Conservation (phyloP, 2,888 invertebrate genomes). For the Troilus luridus region DNA sequence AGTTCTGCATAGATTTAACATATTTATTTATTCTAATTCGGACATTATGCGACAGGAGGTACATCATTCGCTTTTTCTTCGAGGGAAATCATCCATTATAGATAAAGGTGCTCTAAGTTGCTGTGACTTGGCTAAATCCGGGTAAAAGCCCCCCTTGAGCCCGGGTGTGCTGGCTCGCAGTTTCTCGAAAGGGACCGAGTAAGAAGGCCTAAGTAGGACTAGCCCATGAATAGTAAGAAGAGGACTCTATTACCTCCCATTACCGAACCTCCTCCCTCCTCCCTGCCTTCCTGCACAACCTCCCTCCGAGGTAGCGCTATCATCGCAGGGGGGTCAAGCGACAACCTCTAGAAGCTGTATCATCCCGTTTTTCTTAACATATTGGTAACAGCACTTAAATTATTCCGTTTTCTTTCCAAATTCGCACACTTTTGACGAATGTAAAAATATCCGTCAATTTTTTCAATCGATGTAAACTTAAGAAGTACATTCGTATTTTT, state of each 20-base stretch:
- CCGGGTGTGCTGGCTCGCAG: constrained; percentile 13
- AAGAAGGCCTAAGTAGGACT: constrained; percentile 44
- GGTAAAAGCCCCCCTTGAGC: background rate
- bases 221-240: constrained; percentile 41
- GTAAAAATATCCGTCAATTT: too few species aligned
- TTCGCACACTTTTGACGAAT: too few species aligned
- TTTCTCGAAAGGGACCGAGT: background rate
- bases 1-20: too few species aligned
- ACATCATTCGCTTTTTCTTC: background rate
- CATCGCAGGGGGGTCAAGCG: background rate
- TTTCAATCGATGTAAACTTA: too few species aligned
- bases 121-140: constrained; percentile 22
- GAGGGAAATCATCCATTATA: background rate
- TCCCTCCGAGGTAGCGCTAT: background rate
- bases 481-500: too few species aligned
- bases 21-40: background rate
- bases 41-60: background rate
- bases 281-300: background rate
- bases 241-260: constrained; percentile 37
- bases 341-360: too few species aligned
- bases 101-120: constrained; percentile 16
- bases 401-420: background rate
- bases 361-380: background rate
- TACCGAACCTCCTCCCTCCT: background rate
- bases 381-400: background rate